Conservation (phyloP, 2,888 invertebrate genomes). For the Pollenia amentaria region DNA sequence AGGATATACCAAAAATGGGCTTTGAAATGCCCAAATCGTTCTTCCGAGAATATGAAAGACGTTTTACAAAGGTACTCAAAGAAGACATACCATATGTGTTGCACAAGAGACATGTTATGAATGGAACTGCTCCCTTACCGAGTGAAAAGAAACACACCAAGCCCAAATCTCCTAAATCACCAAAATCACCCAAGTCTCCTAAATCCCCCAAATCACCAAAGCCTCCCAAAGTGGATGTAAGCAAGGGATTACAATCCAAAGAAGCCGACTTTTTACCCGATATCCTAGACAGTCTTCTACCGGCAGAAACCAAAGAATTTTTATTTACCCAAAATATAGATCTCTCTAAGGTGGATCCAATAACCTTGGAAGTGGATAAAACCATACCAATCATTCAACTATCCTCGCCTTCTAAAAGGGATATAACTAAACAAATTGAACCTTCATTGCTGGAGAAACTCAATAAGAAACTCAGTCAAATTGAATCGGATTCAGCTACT, state of each 20-base stretch:
- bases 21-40: slow-evolving; percentile 91
- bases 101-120: slow-evolving; percentile 94
- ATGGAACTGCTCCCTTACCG: slow-evolving; percentile 90
- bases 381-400: slow-evolving; percentile 86
- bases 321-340: slow-evolving; percentile 91
- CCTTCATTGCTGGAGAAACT: slow-evolving; percentile 88
- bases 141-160: slow-evolving; percentile 85
- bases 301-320: slow-evolving; percentile 87
- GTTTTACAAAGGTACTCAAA: slow-evolving; percentile 85
- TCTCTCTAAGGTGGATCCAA: slow-evolving; percentile 89
- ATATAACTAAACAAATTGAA: slow-evolving; percentile 89
- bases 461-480: slow-evolving; percentile 90
- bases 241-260: slow-evolving; percentile 75
- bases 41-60: slow-evolving; percentile 88
- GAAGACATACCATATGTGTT: slow-evolving; percentile 94
- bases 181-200: slow-evolving; percentile 88
- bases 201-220: slow-evolving; percentile 88
- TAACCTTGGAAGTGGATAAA: slow-evolving; percentile 90
- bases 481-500: slow-evolving; percentile 91
- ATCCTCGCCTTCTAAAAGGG: slow-evolving; percentile 88
- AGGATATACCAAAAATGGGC: slow-evolving; percentile 87
- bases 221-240: slow-evolving; percentile 85
- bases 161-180: slow-evolving; percentile 88
- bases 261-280: slow-evolving; percentile 85
- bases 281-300: slow-evolving; percentile 84